phyloP scores from a whole-genome alignment of 2,797 vertebrate genomes.

The Microtus obscurus region DNA sequence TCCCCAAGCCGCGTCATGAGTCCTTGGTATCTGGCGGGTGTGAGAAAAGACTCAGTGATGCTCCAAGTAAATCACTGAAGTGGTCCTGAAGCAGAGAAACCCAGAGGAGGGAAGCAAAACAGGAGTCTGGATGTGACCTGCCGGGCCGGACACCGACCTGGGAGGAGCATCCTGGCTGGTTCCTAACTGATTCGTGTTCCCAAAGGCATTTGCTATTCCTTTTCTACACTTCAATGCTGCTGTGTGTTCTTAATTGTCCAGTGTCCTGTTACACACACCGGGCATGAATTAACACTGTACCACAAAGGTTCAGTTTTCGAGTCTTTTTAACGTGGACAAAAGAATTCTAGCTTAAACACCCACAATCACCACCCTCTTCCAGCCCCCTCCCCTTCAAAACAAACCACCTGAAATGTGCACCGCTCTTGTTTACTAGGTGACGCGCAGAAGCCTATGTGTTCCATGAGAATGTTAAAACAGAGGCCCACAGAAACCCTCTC shows the following conservation, averaged over 20 bases:
- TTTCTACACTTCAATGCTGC: conserved; percentile 12
- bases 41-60: background rate
- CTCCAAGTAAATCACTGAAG: background rate
- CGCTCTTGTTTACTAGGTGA: background rate
- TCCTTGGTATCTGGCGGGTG: background rate
- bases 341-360: conserved; percentile 56
- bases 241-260: background rate
- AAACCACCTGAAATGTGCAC: conserved; percentile 4
- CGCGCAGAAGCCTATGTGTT: background rate
- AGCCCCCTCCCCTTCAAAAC: background rate
- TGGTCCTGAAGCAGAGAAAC: conserved; percentile 1
- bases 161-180: background rate
- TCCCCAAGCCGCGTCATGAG: background rate
- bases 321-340: conserved; percentile 38
- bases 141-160: background rate
- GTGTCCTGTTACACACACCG: conserved; percentile 28
- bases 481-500: conserved; percentile 29
- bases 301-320: conserved; percentile 44
- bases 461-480: background rate
- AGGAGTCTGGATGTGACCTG: background rate
- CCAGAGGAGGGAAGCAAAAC: background rate
- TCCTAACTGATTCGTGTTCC: conserved; percentile 10
- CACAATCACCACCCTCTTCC: conserved; percentile 1
- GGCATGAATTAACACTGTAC: conserved; percentile 44
- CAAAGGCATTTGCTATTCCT: conserved; percentile 35